A percentile compares a stretch with the other conserved stretches of the same genome.
Conservation (phyloP, 2,888 invertebrate genomes). For the Acleris holmiana region DNA sequence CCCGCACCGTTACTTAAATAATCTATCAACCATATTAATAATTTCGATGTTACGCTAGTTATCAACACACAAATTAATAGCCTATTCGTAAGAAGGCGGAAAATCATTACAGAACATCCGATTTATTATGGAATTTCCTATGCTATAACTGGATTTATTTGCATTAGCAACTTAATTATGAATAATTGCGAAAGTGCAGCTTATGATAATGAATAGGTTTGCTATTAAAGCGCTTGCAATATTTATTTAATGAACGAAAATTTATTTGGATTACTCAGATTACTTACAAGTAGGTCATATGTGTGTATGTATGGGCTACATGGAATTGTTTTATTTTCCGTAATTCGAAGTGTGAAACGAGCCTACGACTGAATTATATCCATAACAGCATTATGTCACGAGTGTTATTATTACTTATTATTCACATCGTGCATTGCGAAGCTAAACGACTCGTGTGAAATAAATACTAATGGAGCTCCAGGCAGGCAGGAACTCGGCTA, state of each 20-base stretch:
- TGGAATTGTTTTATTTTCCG: not conserved
- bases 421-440: constrained; percentile 12
- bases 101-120: constrained; percentile 57
- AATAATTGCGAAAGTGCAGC: constrained; percentile 1
- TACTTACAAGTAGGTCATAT: too few relatives aligned
- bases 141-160: constrained; percentile 10
- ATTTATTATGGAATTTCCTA: constrained; percentile 42
- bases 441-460: constrained; percentile 13
- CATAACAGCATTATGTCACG: constrained; percentile 11
- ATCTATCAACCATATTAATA: constrained; percentile 45
- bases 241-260: too few relatives aligned
- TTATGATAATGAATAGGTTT: not conserved
- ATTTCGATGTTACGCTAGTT: not conserved
- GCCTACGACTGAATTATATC: constrained; percentile 2
- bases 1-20: constrained; percentile 12
- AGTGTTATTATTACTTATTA: constrained; percentile 25
- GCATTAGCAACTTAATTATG: constrained; percentile 2
- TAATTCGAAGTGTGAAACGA: not conserved
- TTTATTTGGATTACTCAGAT: too few relatives aligned
- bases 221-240: not conserved
- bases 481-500: constrained; percentile 4
- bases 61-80: not conserved
- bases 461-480: constrained; percentile 3
- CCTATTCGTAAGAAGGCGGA: constrained; percentile 42
- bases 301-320: too few relatives aligned